These are phyloP conservation scores for Chironomus tepperi DNA, from an alignment of 1,140 invertebrate genomes.

Conservation along the genomic window DNA sequence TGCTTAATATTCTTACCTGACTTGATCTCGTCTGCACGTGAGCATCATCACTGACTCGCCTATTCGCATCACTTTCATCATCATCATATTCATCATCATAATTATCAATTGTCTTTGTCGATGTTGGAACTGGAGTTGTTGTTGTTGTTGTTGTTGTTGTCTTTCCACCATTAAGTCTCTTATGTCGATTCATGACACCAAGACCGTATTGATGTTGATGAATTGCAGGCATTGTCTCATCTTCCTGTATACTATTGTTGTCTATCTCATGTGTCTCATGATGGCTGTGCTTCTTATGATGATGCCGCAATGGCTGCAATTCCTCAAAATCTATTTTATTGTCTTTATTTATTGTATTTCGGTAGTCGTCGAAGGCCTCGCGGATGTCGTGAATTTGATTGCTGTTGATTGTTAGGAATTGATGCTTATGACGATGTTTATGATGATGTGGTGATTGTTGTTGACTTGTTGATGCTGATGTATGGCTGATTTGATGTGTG, in stretches of 20 bases:
- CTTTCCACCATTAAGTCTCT: not conserved
- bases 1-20: conserved; percentile 3
- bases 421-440: conserved; percentile 6
- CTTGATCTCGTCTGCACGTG: not conserved
- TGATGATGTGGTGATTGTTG: not conserved
- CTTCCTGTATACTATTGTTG: not conserved
- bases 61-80: not conserved
- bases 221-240: not conserved
- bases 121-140: not conserved
- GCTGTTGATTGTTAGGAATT: not conserved
- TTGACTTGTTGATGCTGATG: not conserved
- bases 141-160: not conserved
- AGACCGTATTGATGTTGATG: not conserved
- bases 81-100: conserved; percentile 17
- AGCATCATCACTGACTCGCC: not conserved
- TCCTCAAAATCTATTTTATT: not conserved
- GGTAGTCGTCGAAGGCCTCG: not conserved
- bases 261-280: not conserved
- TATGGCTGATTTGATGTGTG: not conserved
- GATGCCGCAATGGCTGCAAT: not conserved
- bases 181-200: not conserved
- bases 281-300: not conserved
- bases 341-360: not conserved
- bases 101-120: not conserved
- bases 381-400: not conserved